phyloP scores from a whole-genome alignment of 2,888 invertebrate genomes.

The Drosophila limbata region DNA sequence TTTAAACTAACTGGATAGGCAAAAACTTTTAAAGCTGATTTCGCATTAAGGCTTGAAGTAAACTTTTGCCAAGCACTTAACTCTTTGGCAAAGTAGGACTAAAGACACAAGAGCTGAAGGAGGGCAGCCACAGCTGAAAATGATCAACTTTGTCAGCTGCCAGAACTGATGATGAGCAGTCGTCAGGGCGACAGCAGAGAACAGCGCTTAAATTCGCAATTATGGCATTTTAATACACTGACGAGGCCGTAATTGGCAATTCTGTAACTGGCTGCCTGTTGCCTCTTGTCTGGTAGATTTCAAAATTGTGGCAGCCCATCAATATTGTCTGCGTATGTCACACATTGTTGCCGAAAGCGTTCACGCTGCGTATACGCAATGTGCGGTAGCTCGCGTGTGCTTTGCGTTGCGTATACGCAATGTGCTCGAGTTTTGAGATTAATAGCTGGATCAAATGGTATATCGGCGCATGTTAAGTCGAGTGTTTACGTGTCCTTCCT shows the following conservation, averaged over 20 bases:
- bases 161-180: slow-evolving; percentile 43
- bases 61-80: slow-evolving; percentile 53
- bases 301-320: slow-evolving; percentile 50
- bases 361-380: slow-evolving; percentile 59
- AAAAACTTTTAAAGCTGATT: slow-evolving; percentile 57
- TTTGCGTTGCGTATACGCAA: slow-evolving; percentile 58
- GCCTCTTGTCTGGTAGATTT: slow-evolving; percentile 23
- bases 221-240: slow-evolving; percentile 75
- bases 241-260: slow-evolving; percentile 63
- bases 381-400: slow-evolving; percentile 17
- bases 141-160: slow-evolving; percentile 59
- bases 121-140: slow-evolving; percentile 29
- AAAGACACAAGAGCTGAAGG: slow-evolving; percentile 1
- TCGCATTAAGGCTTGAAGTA: slow-evolving; percentile 27
- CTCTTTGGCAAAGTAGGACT: slow-evolving; percentile 29
- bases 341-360: slow-evolving; percentile 55
- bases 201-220: slow-evolving; percentile 66
- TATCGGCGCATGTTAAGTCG: slow-evolving; percentile 73
- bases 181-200: slow-evolving; percentile 39
- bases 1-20: slow-evolving; percentile 21
- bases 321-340: slow-evolving; percentile 49
- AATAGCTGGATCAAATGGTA: slow-evolving; percentile 77
- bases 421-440: slow-evolving; percentile 58
- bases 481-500: slow-evolving; percentile 59
- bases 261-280: slow-evolving; percentile 33